Conservation (phyloP, 2,888 invertebrate genomes). For the Melikaiella ostensackeni region DNA sequence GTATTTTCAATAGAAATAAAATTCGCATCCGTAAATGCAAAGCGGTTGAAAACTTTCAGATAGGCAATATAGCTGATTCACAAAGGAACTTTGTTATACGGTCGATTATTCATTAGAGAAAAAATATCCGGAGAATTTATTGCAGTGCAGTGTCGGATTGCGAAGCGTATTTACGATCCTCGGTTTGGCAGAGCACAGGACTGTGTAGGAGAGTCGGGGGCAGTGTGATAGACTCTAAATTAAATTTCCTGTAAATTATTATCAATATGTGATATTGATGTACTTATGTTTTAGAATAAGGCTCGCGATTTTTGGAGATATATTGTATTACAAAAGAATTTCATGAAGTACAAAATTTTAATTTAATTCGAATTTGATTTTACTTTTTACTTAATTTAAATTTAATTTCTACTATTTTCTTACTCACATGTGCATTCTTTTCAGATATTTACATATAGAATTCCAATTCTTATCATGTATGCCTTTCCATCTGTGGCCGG, state of each 20-base stretch:
- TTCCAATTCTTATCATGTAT: too few relatives aligned
- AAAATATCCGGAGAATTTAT: slow-evolving; percentile 13
- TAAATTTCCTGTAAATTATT: background rate
- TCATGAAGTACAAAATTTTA: too few relatives aligned
- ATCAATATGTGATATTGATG: background rate
- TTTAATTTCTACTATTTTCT: too few relatives aligned
- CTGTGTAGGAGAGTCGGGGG: background rate
- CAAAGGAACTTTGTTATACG: background rate
- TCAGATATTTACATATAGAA: too few relatives aligned
- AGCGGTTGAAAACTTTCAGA: background rate
- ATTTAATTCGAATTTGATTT: too few relatives aligned
- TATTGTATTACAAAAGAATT: background rate
- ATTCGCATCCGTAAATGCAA: background rate
- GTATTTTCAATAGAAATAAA: background rate
- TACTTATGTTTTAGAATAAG: background rate
- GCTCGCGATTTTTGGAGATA: background rate
- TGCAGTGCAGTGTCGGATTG: background rate
- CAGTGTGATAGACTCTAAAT: background rate
- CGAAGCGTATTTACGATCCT: slow-evolving; percentile 26
- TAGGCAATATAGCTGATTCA: background rate
- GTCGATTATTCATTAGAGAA: slow-evolving; percentile 3
- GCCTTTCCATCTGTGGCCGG: too few relatives aligned
- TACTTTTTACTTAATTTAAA: too few relatives aligned
- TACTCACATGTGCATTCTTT: too few relatives aligned
- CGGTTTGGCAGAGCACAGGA: slow-evolving; percentile 6